phyloP scores from a whole-genome alignment of 2,797 vertebrate species.

The Paedocypris micromegethes region DNA sequence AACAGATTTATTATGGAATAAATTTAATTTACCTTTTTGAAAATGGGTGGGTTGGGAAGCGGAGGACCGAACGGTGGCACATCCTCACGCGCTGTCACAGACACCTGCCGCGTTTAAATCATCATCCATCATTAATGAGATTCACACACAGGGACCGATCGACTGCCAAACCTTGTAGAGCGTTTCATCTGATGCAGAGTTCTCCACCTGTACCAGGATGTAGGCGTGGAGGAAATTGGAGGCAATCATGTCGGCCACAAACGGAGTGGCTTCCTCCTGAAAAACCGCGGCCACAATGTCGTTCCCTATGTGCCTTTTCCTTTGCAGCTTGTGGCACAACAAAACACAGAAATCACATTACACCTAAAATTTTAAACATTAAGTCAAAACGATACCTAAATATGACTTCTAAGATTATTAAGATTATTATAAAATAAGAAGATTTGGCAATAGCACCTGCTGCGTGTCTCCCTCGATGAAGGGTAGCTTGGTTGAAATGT shows the following conservation, averaged over 20 bases:
- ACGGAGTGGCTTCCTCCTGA: constrained; percentile 82
- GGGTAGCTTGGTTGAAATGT: constrained; percentile 80
- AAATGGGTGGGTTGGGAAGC: constrained; percentile 72
- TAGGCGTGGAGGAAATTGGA: constrained; percentile 84
- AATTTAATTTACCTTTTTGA: constrained; percentile 68
- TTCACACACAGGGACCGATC: background rate
- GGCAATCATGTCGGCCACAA: constrained; percentile 83
- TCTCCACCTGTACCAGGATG: constrained; percentile 77
- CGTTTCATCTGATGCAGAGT: constrained; percentile 59
- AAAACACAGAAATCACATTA: background rate
- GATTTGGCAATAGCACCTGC: constrained; percentile 60
- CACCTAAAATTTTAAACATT: no score
- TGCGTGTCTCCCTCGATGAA: constrained; percentile 79
- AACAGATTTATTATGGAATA: no score
- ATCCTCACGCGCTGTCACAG: constrained; percentile 76
- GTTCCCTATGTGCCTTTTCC: constrained; percentile 82
- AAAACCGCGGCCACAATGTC: constrained; percentile 82
- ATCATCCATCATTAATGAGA: background rate
- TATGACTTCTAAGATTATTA: no score
- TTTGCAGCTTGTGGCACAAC: constrained; percentile 67
- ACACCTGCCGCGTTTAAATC: constrained; percentile 63
- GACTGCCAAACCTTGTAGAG: constrained; percentile 71
- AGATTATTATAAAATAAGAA: no score
- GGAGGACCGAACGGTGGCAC: constrained; percentile 78
- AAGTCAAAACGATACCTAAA: no score